These are phyloP conservation scores for Adoxophyes honmai DNA, from an alignment of 1,140 invertebrate species.

Conservation along the genomic window DNA sequence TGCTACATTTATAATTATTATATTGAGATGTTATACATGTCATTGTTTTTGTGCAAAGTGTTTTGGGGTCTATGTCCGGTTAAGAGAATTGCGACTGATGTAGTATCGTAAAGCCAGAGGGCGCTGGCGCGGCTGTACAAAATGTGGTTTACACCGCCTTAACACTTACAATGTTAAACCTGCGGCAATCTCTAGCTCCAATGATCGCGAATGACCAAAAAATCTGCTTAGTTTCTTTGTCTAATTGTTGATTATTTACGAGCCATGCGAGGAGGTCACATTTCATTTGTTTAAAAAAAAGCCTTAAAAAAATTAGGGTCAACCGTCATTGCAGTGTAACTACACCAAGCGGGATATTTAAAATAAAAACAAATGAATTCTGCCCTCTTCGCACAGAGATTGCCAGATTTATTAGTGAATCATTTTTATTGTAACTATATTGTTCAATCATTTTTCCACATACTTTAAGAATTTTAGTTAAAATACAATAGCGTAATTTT, in stretches of 20 bases:
- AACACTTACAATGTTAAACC: slow-evolving; percentile 58
- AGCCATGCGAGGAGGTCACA: background rate
- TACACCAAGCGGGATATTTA: too few species aligned
- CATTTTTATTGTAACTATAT: slow-evolving; percentile 76
- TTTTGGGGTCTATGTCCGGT: slow-evolving; percentile 59
- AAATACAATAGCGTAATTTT: slow-evolving; percentile 68
- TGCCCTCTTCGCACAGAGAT: slow-evolving; percentile 34
- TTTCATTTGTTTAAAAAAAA: background rate
- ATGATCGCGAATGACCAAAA: slow-evolving; percentile 24
- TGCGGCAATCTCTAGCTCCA: slow-evolving; percentile 56
- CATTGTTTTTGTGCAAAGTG: slow-evolving; percentile 72
- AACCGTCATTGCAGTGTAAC: too few species aligned
- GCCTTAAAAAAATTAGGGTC: too few species aligned
- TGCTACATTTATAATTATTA: slow-evolving; percentile 69
- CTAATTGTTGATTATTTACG: background rate
- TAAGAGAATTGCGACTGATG: slow-evolving; percentile 73
- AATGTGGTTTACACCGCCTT: slow-evolving; percentile 66
- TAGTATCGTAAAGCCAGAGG: slow-evolving; percentile 46
- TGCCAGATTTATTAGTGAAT: slow-evolving; percentile 69
- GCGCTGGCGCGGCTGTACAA: slow-evolving; percentile 63
- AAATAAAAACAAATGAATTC: background rate
- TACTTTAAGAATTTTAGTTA: slow-evolving; percentile 75
- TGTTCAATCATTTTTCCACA: slow-evolving; percentile 74
- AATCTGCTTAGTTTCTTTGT: background rate
- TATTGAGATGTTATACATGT: slow-evolving; percentile 74